A percentile compares a stretch with the other conserved stretches of the same genome.
These are phyloP conservation scores for Clytia hemisphaerica DNA, from an alignment of 30 jellyfish, hydroid and myxozoan genomes.

Conservation along the genomic window DNA sequence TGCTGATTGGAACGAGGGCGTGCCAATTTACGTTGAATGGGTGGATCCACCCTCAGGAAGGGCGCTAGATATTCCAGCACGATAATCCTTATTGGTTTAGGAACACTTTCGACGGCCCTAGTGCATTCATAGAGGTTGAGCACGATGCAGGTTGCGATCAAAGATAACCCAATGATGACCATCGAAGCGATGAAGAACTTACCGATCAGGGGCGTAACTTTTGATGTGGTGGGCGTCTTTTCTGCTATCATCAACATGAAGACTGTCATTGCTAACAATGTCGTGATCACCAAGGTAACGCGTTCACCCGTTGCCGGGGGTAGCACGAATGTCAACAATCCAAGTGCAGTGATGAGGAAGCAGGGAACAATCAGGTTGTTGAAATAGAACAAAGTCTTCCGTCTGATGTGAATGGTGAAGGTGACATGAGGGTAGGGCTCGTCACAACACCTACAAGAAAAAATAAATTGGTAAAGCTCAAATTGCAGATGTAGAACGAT, in stretches of 20 bases:
- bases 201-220: slow-evolving; percentile 77
- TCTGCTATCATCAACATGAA: slow-evolving; percentile 90
- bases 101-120: slow-evolving; percentile 64
- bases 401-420: slow-evolving; percentile 62
- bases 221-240: slow-evolving; percentile 82
- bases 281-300: slow-evolving; percentile 79
- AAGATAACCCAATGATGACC: slow-evolving; percentile 83
- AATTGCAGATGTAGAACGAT: too few relatives aligned
- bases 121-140: slow-evolving; percentile 72
- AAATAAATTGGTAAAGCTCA: too few relatives aligned
- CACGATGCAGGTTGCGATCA: slow-evolving; percentile 81
- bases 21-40: slow-evolving; percentile 14
- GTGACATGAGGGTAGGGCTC: slow-evolving; percentile 68
- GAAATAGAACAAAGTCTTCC: slow-evolving; percentile 77
- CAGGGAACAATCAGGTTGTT: slow-evolving; percentile 82
- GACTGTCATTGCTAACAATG: slow-evolving; percentile 86
- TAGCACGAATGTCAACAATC: slow-evolving; percentile 69
- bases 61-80: slow-evolving; percentile 73
- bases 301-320: slow-evolving; percentile 97
- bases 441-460: slow-evolving; percentile 54
- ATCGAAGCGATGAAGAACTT: slow-evolving; percentile 82
- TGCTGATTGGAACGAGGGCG: neutral
- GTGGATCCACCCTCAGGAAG: slow-evolving; percentile 70
- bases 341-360: slow-evolving; percentile 71
- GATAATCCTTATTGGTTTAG: slow-evolving; percentile 45